Conservation (phyloP, 2,888 invertebrate genomes). For the Cerceris rybyensis region DNA sequence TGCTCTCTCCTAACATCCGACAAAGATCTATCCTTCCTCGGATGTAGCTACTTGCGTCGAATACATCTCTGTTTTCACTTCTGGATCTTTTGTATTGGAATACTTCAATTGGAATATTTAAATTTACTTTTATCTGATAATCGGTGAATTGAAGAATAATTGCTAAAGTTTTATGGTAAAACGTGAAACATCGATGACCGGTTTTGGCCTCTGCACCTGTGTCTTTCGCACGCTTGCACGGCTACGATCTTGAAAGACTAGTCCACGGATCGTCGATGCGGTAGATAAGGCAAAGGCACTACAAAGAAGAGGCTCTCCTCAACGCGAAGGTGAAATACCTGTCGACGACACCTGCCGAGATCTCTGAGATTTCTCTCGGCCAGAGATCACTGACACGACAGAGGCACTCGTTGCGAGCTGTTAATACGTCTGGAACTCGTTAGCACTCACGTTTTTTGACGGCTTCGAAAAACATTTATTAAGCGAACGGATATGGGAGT, state of each 20-base stretch:
- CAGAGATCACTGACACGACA: slow-evolving; percentile 44
- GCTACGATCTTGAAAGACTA: slow-evolving; percentile 36
- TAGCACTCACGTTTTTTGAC: slow-evolving; percentile 29
- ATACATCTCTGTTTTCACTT: no score
- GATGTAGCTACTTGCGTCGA: no score
- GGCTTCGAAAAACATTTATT: no score
- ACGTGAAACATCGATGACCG: neutral
- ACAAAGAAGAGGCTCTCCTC: slow-evolving; percentile 15
- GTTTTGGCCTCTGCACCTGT: neutral
- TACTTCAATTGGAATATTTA: no score
- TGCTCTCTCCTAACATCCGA: slow-evolving; percentile 2
- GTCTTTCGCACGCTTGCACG: slow-evolving; percentile 7
- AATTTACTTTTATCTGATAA: no score
- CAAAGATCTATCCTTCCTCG: no score
- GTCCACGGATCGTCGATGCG: slow-evolving; percentile 34
- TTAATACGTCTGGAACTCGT: slow-evolving; percentile 47
- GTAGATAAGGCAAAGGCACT: slow-evolving; percentile 35
- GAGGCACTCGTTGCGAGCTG: slow-evolving; percentile 45
- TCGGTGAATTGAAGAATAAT: no score
- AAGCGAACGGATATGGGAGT: no score
- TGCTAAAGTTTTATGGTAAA: no score
- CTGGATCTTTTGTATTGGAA: no score
- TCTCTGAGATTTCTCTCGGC: slow-evolving; percentile 26
- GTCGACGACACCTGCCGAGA: slow-evolving; percentile 49
- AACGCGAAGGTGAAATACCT: slow-evolving; percentile 44